A percentile compares a stretch with the other conserved stretches of the same genome.
Conservation (phyloP, 2,113 vertebrate species). For the Sylvilagus bachmani region DNA sequence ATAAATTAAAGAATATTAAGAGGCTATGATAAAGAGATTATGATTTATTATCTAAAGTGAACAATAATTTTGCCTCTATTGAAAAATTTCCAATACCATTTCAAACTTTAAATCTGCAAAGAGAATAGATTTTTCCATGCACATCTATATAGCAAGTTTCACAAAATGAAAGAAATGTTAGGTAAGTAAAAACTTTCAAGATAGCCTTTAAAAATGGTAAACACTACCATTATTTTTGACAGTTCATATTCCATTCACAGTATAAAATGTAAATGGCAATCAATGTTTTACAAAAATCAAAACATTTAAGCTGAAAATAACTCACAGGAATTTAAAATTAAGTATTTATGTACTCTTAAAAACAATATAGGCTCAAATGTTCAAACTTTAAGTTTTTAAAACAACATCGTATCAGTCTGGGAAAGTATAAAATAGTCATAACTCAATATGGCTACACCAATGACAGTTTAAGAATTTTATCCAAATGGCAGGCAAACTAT, state of each 20-base stretch:
- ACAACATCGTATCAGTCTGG: constrained; percentile 43
- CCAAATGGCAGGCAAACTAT: background rate
- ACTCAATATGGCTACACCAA: background rate
- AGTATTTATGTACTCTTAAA: constrained; percentile 46
- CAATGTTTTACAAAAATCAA: constrained; percentile 47
- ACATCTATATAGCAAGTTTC: constrained; percentile 37
- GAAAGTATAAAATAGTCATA: constrained; percentile 38
- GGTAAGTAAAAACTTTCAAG: constrained; percentile 30
- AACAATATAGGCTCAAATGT: constrained; percentile 37
- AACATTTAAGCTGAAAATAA: constrained; percentile 51
- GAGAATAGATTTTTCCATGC: background rate
- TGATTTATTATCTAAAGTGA: constrained; percentile 60
- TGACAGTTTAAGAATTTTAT: constrained; percentile 18
- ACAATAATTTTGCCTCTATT: constrained; percentile 47
- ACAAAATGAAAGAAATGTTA: constrained; percentile 54
- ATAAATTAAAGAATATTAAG: constrained; percentile 54
- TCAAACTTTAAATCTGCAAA: constrained; percentile 49
- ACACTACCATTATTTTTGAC: background rate
- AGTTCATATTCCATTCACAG: background rate
- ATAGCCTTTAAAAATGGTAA: constrained; percentile 19
- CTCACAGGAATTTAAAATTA: constrained; percentile 56
- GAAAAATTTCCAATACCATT: background rate
- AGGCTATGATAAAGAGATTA: background rate
- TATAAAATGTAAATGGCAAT: background rate
- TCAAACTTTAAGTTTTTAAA: constrained; percentile 53